A percentile compares a stretch with the other conserved stretches of the same genome.
Evolutionary conservation across 2,113 vertebrate genomes (phyloP).

Genomic region (Hippoglossus stenolepis): DNA sequence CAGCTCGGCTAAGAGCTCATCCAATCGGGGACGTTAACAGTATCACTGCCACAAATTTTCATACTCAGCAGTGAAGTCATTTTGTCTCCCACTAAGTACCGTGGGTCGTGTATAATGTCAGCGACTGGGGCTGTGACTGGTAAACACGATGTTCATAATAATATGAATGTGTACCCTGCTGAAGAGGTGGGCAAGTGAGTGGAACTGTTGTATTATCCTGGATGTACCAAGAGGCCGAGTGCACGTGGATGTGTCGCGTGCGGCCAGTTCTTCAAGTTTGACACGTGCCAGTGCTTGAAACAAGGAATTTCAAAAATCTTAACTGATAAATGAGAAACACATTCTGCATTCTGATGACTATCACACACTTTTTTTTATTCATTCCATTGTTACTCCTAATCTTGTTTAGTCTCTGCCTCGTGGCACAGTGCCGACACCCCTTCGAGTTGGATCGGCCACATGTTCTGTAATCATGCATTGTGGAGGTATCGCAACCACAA

Average conservation of each 20-base stretch:
- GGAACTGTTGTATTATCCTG: not conserved
- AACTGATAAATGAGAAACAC: constrained; percentile 6
- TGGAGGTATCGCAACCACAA: not conserved
- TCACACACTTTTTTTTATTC: not conserved
- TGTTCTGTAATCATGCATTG: not conserved
- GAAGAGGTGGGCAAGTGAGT: not conserved
- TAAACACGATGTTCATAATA: not conserved
- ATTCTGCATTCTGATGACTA: constrained; percentile 1
- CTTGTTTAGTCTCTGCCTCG: not conserved
- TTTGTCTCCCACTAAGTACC: not conserved
- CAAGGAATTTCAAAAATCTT: constrained; percentile 20
- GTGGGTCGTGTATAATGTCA: constrained; percentile 6
- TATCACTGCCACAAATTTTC: constrained; percentile 23
- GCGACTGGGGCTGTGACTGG: not conserved
- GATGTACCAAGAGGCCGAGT: too few relatives aligned
- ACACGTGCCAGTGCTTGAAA: not conserved
- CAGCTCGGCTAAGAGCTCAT: constrained; percentile 35
- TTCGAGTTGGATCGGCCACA: not conserved
- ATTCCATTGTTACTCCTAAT: not conserved
- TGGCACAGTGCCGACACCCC: not conserved
- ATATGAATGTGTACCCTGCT: not conserved
- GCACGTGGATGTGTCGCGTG: not conserved
- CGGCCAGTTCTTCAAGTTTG: not conserved
- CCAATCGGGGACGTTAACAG: constrained; percentile 35
- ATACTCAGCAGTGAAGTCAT: not conserved